Percentiles rank a stretch among this genome's conserved stretches.
phyloP scores from a whole-genome alignment of 2,113 vertebrate genomes.

The Silurus asotus region DNA sequence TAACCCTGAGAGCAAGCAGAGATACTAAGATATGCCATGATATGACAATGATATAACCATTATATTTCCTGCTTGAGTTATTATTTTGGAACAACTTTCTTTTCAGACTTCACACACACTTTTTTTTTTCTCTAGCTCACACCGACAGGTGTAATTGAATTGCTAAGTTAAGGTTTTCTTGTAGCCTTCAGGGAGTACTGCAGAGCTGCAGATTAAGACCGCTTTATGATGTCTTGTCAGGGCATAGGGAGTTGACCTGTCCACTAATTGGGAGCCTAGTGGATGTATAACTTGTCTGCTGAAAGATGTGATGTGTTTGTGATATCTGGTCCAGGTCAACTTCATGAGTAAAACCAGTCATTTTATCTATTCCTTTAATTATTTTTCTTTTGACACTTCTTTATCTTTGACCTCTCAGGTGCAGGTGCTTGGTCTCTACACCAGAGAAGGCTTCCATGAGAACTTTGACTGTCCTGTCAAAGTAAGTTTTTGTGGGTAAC shows the following conservation, averaged over 20 bases:
- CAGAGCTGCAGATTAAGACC: conserved; percentile 64
- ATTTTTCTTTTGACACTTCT: conserved; percentile 44
- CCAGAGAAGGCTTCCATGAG: conserved; percentile 93
- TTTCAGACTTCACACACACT: background rate
- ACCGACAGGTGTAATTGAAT: conserved; percentile 47
- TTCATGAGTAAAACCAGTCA: background rate
- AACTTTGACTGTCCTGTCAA: conserved; percentile 98
- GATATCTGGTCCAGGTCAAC: conserved; percentile 32
- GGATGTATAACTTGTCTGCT: conserved; percentile 58
- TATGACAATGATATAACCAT: background rate
- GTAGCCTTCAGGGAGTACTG: conserved; percentile 55
- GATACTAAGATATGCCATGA: background rate
- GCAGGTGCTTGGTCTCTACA: conserved; percentile 94
- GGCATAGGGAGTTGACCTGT: conserved; percentile 67
- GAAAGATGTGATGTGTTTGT: conserved; percentile 22
- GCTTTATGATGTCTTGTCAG: conserved; percentile 63
- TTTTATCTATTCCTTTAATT: conserved; percentile 27
- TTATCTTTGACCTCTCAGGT: conserved; percentile 75
- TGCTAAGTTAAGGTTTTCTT: conserved; percentile 59
- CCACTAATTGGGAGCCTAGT: conserved; percentile 75
- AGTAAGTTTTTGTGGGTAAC: conserved; percentile 73
- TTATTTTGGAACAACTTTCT: background rate
- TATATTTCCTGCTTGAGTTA: too few relatives aligned
- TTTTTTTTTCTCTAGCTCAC: conserved; percentile 1
- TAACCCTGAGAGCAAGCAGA: background rate